Evolutionary conservation across 92 coral and sea anemone species (phyloP).

Genomic region (Umimayanthus kanabou): DNA sequence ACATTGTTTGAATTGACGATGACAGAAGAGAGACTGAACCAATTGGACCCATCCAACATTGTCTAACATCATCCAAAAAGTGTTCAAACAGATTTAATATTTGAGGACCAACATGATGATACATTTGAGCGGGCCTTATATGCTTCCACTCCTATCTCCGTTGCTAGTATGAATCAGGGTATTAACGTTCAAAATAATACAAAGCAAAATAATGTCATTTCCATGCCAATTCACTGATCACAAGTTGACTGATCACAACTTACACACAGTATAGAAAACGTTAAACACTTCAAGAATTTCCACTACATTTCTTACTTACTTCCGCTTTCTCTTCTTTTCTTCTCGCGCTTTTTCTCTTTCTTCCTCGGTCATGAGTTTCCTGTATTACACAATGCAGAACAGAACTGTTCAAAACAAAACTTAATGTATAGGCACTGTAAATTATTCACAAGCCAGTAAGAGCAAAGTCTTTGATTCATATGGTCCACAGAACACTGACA

Average conservation of each 20-base stretch:
- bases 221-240: too few relatives aligned
- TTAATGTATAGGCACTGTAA: neutral
- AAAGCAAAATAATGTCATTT: too few relatives aligned
- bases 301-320: neutral
- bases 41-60: too few relatives aligned
- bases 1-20: too few relatives aligned
- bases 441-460: neutral
- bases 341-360: constrained; percentile 47
- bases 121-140: too few relatives aligned
- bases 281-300: neutral
- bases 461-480: neutral
- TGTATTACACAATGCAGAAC: neutral
- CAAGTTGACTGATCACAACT: too few relatives aligned
- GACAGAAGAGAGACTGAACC: too few relatives aligned
- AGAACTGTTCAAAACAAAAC: neutral
- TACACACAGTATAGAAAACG: neutral
- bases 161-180: neutral
- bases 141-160: neutral
- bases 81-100: too few relatives aligned
- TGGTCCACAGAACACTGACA: neutral
- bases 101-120: too few relatives aligned
- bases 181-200: too few relatives aligned
- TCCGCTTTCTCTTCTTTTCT: constrained; percentile 27
- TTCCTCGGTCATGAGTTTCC: constrained; percentile 50
- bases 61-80: too few relatives aligned